Evolutionary conservation across 2,797 vertebrate genomes (phyloP), one percentile per base, ranked within the genome.

Genomic region (Amblyopsis hoosieri): DNA sequence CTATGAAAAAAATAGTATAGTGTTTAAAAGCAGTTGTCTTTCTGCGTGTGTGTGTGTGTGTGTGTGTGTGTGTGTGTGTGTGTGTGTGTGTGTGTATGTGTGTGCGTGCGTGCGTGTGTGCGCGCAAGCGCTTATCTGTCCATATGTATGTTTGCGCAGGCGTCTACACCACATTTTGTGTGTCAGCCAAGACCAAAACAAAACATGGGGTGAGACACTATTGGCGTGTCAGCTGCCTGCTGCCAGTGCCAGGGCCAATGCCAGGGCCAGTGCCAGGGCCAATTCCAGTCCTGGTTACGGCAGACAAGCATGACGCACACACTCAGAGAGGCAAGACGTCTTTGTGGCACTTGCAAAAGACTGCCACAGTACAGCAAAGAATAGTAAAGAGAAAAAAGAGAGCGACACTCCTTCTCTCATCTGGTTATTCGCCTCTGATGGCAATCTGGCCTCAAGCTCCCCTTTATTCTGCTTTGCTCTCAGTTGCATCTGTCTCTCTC

Each of bases 301-400:
- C 72, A 75, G 54, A 86, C 71, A 76, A 69, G 71, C 81, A 89
- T 90, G 86, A 88, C 90, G 78, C 79, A 79, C 81, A 86, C 85
- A 78, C 82, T 83, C 63, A 48, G 77, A 83, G 68, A 80, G 81
- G 80, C 78, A 70, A 74, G 81, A 85, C 69, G 68, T 75, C 62
- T 71, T 59, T 62, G 74, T 69, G 73, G 72, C 80, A 87, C 73
- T 65, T 83, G 64, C 71, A 80, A 82, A 71, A 83, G 71, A 65
- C 64, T 7, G 76, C 61, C 23, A 79, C 17, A 53, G 51, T 13
- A 69, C 23, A 33, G 56, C 65, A 33, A 67, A 58, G 73, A 46
- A 42, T 62, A 71, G 64, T 81, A 29, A 53, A 54, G 51, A 54
- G 47, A 73, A 79, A 73, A 69, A 49, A 86, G 69, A 87, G 66